These are phyloP conservation scores for Thalassaphorura encarpata DNA, from an alignment of 1,140 invertebrate genomes.

Conservation along the genomic window DNA sequence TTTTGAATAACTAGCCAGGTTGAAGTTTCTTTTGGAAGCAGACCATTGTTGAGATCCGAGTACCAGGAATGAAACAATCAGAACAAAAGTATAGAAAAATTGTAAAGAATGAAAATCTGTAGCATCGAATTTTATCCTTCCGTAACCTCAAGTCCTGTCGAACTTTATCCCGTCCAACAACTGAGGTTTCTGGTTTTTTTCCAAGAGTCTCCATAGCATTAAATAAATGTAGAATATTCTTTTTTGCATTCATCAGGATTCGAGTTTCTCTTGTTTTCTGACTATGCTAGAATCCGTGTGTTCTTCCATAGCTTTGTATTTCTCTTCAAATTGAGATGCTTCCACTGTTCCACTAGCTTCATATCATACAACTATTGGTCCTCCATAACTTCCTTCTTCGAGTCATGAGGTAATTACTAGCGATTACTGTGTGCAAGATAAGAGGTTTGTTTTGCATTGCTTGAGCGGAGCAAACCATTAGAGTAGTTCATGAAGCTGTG, in stretches of 20 bases:
- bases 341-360: conserved; percentile 59
- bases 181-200: conserved; percentile 81
- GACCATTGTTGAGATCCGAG: conserved; percentile 70
- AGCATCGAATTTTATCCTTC: conserved; percentile 66
- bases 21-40: conserved; percentile 69
- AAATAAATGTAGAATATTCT: conserved; percentile 69
- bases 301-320: conserved; percentile 51
- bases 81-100: too few relatives aligned
- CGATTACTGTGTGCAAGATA: conserved; percentile 75
- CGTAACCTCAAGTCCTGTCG: conserved; percentile 64
- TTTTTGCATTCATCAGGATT: conserved; percentile 65
- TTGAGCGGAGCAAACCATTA: conserved; percentile 69
- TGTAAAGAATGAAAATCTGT: too few relatives aligned
- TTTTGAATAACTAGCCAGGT: conserved; percentile 77
- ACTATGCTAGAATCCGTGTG: conserved; percentile 39
- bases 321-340: conserved; percentile 61
- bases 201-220: conserved; percentile 60
- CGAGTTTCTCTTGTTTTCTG: conserved; percentile 55
- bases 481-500: conserved; percentile 82
- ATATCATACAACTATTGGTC: conserved; percentile 73
- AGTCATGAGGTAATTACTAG: conserved; percentile 69
- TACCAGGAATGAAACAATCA: too few relatives aligned
- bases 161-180: conserved; percentile 76
- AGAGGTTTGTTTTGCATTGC: conserved; percentile 74
- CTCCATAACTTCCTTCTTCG: conserved; percentile 79